A percentile compares a stretch with the other conserved stretches of the same genome.
phyloP scores from a whole-genome alignment of 2,888 invertebrate genomes.

The Willowsia nigromaculata region DNA sequence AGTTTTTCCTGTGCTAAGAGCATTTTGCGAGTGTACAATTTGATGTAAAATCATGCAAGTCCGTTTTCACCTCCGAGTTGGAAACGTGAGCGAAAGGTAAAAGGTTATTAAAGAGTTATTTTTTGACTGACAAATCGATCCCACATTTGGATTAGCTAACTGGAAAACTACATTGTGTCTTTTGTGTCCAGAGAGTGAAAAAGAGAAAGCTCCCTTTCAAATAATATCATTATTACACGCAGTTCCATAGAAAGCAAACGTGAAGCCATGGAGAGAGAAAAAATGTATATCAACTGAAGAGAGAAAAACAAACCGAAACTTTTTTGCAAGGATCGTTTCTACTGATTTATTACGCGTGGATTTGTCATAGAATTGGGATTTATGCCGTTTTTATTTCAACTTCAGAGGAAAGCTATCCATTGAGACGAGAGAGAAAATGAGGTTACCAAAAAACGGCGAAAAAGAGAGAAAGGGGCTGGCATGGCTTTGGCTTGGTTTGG shows the following conservation, averaged over 20 bases:
- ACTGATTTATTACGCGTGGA: slow-evolving; percentile 70
- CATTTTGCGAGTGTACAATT: too few species aligned
- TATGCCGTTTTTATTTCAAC: slow-evolving; percentile 72
- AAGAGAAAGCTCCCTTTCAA: neutral
- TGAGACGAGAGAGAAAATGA: slow-evolving; percentile 64
- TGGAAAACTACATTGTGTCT: slow-evolving; percentile 24
- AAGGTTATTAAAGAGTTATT: neutral
- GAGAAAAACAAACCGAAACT: neutral
- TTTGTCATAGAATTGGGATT: slow-evolving; percentile 72
- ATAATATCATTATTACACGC: slow-evolving; percentile 2
- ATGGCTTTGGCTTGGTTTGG: slow-evolving; percentile 4
- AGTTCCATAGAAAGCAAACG: too few species aligned
- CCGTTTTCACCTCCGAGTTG: neutral
- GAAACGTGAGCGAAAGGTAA: neutral
- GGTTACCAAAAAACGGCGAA: slow-evolving; percentile 55
- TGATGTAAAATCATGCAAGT: neutral
- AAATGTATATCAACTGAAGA: too few species aligned
- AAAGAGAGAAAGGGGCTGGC: slow-evolving; percentile 3
- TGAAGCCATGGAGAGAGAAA: too few species aligned
- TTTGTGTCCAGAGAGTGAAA: slow-evolving; percentile 15
- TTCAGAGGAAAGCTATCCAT: slow-evolving; percentile 69
- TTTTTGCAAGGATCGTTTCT: neutral
- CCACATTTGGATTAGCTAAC: slow-evolving; percentile 53
- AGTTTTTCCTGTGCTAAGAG: too few species aligned
- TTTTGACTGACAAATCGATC: slow-evolving; percentile 66